Evolutionary conservation across 2,113 vertebrate species (phyloP).

Genomic region (Plotosus lineatus): DNA sequence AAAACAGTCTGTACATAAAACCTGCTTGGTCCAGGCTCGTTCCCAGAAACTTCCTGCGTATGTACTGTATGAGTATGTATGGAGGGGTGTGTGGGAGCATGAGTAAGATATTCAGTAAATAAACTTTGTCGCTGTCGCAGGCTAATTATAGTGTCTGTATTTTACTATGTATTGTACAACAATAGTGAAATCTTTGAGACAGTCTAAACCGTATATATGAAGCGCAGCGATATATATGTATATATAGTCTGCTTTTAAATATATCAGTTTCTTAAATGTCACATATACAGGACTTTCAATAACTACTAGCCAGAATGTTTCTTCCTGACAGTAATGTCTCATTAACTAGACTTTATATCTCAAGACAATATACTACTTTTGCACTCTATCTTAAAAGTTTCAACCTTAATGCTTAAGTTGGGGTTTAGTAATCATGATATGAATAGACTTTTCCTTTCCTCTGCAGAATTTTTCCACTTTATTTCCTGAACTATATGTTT

Average conservation of each 20-base stretch:
- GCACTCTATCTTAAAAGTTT: neutral
- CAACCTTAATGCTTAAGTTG: neutral
- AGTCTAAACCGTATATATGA: neutral
- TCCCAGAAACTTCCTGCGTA: neutral
- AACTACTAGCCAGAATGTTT: neutral
- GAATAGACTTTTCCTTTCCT: neutral
- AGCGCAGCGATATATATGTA: neutral
- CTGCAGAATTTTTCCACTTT: neutral
- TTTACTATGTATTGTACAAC: neutral
- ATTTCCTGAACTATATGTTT: neutral
- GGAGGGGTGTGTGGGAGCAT: conserved; percentile 23
- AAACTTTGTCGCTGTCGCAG: conserved; percentile 32
- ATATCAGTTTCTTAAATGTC: neutral
- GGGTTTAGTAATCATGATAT: neutral
- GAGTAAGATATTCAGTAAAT: conserved; percentile 29
- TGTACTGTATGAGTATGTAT: neutral
- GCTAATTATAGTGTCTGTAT: conserved; percentile 37
- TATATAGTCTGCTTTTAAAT: neutral
- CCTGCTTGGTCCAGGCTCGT: neutral
- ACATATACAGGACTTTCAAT: neutral
- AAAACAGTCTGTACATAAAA: neutral
- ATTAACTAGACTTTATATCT: neutral
- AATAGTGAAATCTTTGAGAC: conserved; percentile 1
- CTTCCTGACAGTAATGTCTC: neutral
- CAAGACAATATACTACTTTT: neutral